phyloP scores from a whole-genome alignment of 1,140 invertebrate genomes.

The Drosophila jambulina region DNA sequence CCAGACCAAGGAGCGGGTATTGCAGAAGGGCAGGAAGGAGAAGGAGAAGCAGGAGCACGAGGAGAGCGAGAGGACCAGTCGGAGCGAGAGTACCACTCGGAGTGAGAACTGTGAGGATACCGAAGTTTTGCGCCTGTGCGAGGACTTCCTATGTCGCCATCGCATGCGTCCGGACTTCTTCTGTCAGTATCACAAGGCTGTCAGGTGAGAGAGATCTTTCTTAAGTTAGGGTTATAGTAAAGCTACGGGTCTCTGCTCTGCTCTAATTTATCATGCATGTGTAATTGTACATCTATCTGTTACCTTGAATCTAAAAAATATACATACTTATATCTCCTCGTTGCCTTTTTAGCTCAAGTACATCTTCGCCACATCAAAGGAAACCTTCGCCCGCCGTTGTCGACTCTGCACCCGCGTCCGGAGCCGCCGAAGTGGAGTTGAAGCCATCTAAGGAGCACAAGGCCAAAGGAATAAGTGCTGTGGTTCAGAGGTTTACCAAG shows the following conservation, averaged over 20 bases:
- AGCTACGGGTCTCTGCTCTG: too few species aligned
- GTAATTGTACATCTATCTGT: not conserved
- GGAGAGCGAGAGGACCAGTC: not conserved
- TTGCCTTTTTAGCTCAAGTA: conserved; percentile 45
- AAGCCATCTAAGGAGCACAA: conserved; percentile 37
- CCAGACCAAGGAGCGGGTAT: not conserved
- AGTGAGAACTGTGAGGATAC: conserved; percentile 53
- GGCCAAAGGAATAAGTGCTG: conserved; percentile 22
- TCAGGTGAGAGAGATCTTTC: conserved; percentile 56
- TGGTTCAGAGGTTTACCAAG: conserved; percentile 74
- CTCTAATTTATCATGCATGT: not conserved
- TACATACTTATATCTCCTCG: not conserved
- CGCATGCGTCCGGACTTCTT: conserved; percentile 89
- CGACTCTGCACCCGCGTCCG: conserved; percentile 6
- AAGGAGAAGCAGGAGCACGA: not conserved
- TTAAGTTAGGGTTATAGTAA: not conserved
- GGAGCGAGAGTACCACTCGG: conserved; percentile 42
- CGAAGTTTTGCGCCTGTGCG: conserved; percentile 87
- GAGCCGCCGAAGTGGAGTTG: conserved; percentile 7
- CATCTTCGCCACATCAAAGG: conserved; percentile 66
- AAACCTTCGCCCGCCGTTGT: conserved; percentile 46
- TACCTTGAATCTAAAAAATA: not conserved
- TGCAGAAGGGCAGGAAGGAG: not conserved
- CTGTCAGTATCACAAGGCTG: conserved; percentile 86
- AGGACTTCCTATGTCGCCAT: conserved; percentile 88